These are phyloP conservation scores for Epirrhoe alternata DNA, from an alignment of 2,888 invertebrate species.

Conservation along the genomic window DNA sequence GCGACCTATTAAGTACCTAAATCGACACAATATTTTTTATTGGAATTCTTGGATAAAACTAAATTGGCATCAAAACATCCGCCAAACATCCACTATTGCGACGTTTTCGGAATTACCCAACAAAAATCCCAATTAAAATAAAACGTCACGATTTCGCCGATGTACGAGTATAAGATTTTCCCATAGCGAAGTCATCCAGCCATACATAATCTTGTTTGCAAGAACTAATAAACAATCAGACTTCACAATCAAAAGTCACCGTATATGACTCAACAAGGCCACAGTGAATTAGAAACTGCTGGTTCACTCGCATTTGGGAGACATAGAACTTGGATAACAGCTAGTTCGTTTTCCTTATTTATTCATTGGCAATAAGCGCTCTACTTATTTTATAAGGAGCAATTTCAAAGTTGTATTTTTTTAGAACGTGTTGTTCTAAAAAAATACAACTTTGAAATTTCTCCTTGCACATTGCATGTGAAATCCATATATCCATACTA, in stretches of 20 bases:
- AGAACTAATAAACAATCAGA: constrained; percentile 35
- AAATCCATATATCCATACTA: no score
- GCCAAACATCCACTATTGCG: neutral
- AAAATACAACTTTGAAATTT: no score
- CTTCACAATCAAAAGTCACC: constrained; percentile 31
- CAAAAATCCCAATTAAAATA: constrained; percentile 14
- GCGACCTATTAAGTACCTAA: no score
- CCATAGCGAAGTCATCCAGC: constrained; percentile 30
- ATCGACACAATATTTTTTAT: no score
- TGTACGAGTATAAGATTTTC: constrained; percentile 30
- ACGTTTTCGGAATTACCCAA: neutral
- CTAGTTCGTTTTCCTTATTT: neutral
- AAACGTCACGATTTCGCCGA: neutral
- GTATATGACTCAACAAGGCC: constrained; percentile 33
- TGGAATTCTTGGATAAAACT: no score
- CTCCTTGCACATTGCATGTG: no score
- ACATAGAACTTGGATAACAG: neutral
- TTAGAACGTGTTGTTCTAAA: no score
- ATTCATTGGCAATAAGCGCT: no score
- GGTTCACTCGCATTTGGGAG: neutral
- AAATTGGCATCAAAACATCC: neutral
- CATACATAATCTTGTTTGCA: constrained; percentile 35
- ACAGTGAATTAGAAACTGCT: constrained; percentile 3
- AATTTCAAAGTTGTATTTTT: no score
- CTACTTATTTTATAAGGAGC: no score